Percentiles rank a stretch among this genome's conserved stretches.
phyloP scores from a whole-genome alignment of 1,140 invertebrate species.

The Cardiocondyla obscurior region DNA sequence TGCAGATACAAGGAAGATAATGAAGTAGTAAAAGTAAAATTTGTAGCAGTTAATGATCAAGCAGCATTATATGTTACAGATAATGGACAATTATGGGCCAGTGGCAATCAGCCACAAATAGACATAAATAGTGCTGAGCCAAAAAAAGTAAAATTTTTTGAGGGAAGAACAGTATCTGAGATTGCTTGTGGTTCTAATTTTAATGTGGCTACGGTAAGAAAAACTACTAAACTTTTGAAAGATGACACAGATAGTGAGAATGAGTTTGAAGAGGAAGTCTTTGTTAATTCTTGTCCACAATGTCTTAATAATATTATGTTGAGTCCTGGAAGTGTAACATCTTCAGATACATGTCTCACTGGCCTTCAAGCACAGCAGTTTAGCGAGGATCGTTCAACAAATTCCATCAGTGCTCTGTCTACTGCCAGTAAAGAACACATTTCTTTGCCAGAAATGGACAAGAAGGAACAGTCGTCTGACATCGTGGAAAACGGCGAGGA shows the following conservation, averaged over 20 bases:
- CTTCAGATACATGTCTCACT: constrained; percentile 83
- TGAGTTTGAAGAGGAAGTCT: constrained; percentile 86
- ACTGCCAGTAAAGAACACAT: constrained; percentile 80
- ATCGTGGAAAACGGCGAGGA: constrained; percentile 76
- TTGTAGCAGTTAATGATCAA: constrained; percentile 86
- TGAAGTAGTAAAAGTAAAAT: constrained; percentile 86
- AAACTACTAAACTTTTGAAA: constrained; percentile 84
- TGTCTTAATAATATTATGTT: constrained; percentile 82
- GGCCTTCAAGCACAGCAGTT: constrained; percentile 82
- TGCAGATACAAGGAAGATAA: constrained; percentile 85
- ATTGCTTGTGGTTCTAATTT: constrained; percentile 88
- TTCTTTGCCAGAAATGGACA: constrained; percentile 62
- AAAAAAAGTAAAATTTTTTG: constrained; percentile 88
- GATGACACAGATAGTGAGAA: constrained; percentile 86
- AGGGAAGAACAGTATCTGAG: constrained; percentile 86
- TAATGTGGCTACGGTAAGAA: constrained; percentile 87
- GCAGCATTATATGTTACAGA: constrained; percentile 87
- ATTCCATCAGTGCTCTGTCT: constrained; percentile 83
- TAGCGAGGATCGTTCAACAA: constrained; percentile 84
- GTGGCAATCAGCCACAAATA: constrained; percentile 89
- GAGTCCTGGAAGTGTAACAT: constrained; percentile 79
- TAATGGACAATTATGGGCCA: constrained; percentile 89
- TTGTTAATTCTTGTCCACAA: constrained; percentile 87
- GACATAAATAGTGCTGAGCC: constrained; percentile 86
- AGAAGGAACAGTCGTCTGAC: constrained; percentile 59